A percentile compares a stretch with the other conserved stretches of the same genome.
phyloP scores from a whole-genome alignment of 2,113 vertebrate species.

The Furnarius figulus region DNA sequence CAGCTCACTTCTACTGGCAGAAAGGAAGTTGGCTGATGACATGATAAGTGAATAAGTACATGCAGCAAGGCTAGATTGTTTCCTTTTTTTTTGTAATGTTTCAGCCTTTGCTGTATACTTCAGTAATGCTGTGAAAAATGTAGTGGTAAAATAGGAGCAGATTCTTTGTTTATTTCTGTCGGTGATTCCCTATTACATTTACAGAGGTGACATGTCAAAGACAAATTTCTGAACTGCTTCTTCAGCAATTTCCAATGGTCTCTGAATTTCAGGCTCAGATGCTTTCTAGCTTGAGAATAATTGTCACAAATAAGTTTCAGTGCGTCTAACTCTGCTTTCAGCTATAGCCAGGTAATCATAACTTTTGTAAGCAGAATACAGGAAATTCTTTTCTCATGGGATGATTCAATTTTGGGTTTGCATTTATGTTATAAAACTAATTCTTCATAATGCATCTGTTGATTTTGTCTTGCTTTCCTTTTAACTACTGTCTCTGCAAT shows the following conservation, averaged over 20 bases:
- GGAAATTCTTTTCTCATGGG: background rate
- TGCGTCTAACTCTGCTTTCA: background rate
- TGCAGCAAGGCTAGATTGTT: background rate
- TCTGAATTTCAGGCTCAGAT: background rate
- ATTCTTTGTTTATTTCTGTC: background rate
- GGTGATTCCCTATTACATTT: background rate
- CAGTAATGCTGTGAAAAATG: background rate
- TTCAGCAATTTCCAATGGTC: background rate
- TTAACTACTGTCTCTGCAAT: background rate
- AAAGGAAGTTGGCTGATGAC: background rate
- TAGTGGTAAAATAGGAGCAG: background rate
- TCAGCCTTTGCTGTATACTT: background rate
- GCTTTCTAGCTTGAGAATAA: background rate
- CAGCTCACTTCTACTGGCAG: background rate
- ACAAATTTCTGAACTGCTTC: conserved; percentile 1
- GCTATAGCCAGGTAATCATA: background rate
- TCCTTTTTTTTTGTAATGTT: background rate
- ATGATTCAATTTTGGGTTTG: background rate
- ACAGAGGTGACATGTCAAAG: background rate
- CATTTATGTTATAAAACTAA: background rate
- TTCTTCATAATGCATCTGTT: background rate
- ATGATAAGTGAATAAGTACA: background rate
- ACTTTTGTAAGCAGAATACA: background rate
- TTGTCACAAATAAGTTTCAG: background rate
- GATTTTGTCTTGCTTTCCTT: background rate